These are phyloP conservation scores for Phylloscopus trochilus DNA, from an alignment of 2,113 vertebrate genomes.

Conservation along the genomic window DNA sequence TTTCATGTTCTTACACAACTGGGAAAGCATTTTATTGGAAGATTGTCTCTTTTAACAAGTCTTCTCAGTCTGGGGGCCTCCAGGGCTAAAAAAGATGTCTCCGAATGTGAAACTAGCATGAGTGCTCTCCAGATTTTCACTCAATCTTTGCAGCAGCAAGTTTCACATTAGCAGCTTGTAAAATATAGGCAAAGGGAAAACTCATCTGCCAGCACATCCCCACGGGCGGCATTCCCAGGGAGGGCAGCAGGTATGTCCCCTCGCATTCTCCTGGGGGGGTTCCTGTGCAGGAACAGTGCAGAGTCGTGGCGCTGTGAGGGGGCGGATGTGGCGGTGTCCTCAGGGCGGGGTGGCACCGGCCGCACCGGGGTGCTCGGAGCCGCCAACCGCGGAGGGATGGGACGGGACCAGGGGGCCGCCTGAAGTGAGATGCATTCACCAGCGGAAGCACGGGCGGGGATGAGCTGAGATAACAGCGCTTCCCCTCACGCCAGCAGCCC, in stretches of 20 bases:
- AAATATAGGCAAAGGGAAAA: not conserved
- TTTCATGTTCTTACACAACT: not conserved
- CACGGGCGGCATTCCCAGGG: not conserved
- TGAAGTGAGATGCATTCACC: not conserved
- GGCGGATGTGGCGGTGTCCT: fast-evolving
- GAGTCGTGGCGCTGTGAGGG: fast-evolving
- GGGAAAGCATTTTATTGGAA: not conserved
- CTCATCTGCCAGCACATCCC: not conserved
- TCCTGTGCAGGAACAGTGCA: fast-evolving
- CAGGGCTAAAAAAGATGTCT: not conserved
- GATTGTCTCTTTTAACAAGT: not conserved
- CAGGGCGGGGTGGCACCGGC: fast-evolving
- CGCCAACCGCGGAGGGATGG: not conserved
- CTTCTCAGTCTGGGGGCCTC: not conserved
- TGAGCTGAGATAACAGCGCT: fast-evolving
- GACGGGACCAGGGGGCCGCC: not conserved
- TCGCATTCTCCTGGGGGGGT: not conserved
- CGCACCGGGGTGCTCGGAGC: not conserved
- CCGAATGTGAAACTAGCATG: fast-evolving
- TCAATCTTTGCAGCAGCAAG: not conserved
- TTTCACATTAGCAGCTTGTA: not conserved
- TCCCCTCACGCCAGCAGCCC: fast-evolving
- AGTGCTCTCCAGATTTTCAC: not conserved
- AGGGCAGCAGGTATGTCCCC: not conserved
- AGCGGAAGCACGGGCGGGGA: too few species aligned